A percentile compares a stretch with the other conserved stretches of the same genome.
Evolutionary conservation across 2,797 vertebrate genomes (phyloP).

Genomic region (Hephaestus fuliginosus): DNA sequence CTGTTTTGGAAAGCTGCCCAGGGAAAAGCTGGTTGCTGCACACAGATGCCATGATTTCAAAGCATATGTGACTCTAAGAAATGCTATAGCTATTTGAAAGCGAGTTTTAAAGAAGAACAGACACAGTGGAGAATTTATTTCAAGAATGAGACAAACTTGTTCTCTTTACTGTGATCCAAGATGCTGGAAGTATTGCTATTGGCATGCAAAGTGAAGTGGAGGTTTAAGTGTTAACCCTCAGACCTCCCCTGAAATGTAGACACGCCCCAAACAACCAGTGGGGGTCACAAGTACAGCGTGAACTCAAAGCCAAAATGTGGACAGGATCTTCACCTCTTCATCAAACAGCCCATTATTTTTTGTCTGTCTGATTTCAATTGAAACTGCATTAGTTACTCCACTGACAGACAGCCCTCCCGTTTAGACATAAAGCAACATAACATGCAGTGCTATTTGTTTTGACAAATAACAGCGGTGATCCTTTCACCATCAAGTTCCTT

Average conservation of each 20-base stretch:
- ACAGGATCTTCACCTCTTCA: background rate
- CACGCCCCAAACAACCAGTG: background rate
- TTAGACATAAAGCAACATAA: background rate
- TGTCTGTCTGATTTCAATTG: background rate
- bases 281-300: conserved; percentile 1
- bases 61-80: background rate
- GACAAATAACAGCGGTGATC: conserved; percentile 2
- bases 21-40: background rate
- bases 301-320: background rate
- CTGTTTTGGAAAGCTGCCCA: conserved; percentile 24
- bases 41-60: background rate
- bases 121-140: background rate
- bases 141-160: background rate
- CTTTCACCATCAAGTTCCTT: background rate
- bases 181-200: background rate
- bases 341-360: background rate
- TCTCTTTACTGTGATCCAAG: background rate
- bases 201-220: background rate
- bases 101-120: background rate
- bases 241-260: background rate
- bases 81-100: conserved; percentile 2
- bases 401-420: background rate
- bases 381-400: background rate
- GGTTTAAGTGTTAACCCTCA: background rate
- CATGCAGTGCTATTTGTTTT: conserved; percentile 5